Evolutionary conservation across 2,888 invertebrate genomes (phyloP).

Genomic region (Cryptus viduatorius): DNA sequence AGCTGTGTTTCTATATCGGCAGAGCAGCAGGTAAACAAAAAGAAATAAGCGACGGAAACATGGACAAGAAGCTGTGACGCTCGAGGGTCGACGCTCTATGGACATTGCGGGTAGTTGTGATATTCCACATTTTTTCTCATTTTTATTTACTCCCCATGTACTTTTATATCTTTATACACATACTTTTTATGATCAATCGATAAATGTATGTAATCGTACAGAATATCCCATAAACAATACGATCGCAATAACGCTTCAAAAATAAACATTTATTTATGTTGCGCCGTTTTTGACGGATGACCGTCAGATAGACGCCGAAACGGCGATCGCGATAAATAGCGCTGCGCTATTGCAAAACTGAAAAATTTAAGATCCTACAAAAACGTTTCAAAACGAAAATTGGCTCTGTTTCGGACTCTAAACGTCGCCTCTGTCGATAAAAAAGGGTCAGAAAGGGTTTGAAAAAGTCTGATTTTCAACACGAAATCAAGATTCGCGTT

Average conservation of each 20-base stretch:
- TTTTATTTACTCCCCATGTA: not conserved
- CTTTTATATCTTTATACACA: not conserved
- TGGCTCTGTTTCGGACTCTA: not conserved
- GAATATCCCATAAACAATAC: too few relatives aligned
- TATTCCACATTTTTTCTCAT: not conserved
- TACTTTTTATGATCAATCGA: not conserved
- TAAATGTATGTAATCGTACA: not conserved
- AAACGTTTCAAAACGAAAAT: not conserved
- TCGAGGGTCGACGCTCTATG: constrained; percentile 2
- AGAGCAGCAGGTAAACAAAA: not conserved
- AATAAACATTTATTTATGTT: too few relatives aligned
- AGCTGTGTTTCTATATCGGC: not conserved
- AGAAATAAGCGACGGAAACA: not conserved
- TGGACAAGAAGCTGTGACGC: not conserved
- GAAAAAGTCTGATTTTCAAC: not conserved
- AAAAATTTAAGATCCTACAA: too few relatives aligned
- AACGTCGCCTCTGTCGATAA: not conserved
- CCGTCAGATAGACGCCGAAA: too few relatives aligned
- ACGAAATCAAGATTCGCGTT: not conserved
- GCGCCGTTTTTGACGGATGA: too few relatives aligned
- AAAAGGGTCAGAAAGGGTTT: too few relatives aligned
- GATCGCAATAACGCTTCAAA: too few relatives aligned
- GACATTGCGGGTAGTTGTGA: constrained; percentile 2
- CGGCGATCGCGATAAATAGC: too few relatives aligned
- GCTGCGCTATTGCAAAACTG: too few relatives aligned